Conservation (phyloP, 2,113 vertebrate species). For the Megaceryle torquata region DNA sequence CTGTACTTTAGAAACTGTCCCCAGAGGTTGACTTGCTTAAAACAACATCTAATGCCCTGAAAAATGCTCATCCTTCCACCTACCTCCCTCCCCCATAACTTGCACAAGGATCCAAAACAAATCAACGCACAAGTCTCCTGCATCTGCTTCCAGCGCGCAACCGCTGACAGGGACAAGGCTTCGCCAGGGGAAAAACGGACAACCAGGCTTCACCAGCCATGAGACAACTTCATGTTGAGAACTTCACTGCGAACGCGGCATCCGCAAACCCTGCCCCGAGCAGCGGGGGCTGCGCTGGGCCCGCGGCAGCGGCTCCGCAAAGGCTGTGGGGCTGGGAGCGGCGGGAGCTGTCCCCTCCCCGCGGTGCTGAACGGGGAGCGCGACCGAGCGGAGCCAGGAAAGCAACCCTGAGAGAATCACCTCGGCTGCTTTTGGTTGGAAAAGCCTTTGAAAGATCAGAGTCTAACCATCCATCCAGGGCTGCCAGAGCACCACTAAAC, state of each 20-base stretch:
- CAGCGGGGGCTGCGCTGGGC: neutral
- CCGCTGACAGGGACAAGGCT: accelerated
- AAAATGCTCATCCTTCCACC: neutral
- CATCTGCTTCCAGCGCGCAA: accelerated
- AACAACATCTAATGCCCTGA: neutral
- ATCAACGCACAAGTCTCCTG: accelerated
- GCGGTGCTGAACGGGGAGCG: conserved; percentile 2
- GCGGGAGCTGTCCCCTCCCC: neutral
- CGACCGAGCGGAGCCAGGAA: no score
- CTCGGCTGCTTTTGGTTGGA: neutral
- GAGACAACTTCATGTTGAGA: accelerated
- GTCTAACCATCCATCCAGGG: neutral
- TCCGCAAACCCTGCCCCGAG: accelerated
- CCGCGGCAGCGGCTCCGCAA: neutral
- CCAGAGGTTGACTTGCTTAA: neutral
- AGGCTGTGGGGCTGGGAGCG: neutral
- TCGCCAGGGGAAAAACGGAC: accelerated
- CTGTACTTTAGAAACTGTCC: neutral
- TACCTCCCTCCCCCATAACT: neutral
- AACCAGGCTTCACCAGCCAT: accelerated
- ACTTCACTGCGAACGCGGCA: no score
- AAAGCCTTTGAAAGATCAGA: neutral
- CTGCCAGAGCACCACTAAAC: neutral
- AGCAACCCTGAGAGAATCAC: no score
- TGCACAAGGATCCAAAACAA: neutral